phyloP scores from a whole-genome alignment of 2,888 invertebrate species.

The Acrobasis consociella region DNA sequence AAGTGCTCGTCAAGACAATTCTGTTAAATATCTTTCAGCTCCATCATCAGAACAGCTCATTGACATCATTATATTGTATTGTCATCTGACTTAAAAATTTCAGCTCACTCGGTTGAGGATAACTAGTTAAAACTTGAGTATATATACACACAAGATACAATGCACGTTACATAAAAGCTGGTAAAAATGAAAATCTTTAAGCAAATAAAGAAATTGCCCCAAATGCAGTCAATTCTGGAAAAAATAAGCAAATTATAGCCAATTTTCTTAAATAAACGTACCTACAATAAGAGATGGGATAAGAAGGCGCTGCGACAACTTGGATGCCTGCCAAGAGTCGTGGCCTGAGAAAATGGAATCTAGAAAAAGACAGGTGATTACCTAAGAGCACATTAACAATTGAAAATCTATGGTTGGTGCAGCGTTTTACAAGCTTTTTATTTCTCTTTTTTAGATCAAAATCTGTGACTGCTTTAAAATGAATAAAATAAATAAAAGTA shows the following conservation, averaged over 20 bases:
- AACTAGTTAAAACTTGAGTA: too few relatives aligned
- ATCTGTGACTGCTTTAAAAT: too few relatives aligned
- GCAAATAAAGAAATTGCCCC: neutral
- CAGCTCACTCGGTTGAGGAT: too few relatives aligned
- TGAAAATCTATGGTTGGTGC: neutral
- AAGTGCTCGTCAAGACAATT: too few relatives aligned
- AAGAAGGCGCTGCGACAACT: constrained; percentile 11
- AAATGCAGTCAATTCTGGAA: constrained; percentile 1
- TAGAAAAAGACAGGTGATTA: neutral
- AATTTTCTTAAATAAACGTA: constrained; percentile 3
- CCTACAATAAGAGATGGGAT: neutral
- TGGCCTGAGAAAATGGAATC: constrained; percentile 2
- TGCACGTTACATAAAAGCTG: too few relatives aligned
- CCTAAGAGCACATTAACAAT: neutral
- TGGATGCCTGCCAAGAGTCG: constrained; percentile 2
- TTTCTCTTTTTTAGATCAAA: neutral
- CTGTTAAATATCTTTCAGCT: too few relatives aligned
- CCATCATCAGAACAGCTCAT: too few relatives aligned
- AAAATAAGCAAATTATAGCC: neutral
- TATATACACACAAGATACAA: too few relatives aligned
- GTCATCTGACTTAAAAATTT: too few relatives aligned
- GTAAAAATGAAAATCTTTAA: neutral
- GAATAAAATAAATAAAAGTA: too few relatives aligned
- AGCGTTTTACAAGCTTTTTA: neutral
- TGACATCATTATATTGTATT: too few relatives aligned